Conservation (phyloP, 2,888 invertebrate species). For the Mesopsocus fuscifrons region DNA sequence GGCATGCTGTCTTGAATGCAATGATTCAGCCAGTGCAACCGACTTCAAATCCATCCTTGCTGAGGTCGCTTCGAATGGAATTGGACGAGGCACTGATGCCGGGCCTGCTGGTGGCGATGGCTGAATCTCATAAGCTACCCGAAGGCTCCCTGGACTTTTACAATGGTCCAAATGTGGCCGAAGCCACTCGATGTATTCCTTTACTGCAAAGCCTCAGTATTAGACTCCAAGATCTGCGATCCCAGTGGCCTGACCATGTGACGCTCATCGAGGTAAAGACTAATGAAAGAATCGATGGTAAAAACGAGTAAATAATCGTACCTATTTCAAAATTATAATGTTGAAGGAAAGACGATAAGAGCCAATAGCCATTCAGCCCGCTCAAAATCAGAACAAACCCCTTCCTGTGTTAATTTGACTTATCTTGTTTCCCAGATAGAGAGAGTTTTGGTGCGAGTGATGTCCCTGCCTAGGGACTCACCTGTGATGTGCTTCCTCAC, state of each 20-base stretch:
- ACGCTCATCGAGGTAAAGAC: slow-evolving; percentile 52
- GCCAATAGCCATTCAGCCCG: no score
- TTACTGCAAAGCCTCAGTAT: slow-evolving; percentile 43
- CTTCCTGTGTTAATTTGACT: no score
- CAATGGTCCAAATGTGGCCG: slow-evolving; percentile 58
- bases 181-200: slow-evolving; percentile 51
- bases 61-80: no score
- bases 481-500: slow-evolving; percentile 76
- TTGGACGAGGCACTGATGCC: neutral
- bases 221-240: slow-evolving; percentile 40
- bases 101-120: neutral
- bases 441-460: slow-evolving; percentile 41
- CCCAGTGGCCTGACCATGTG: slow-evolving; percentile 82
- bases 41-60: no score
- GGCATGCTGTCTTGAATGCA: no score
- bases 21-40: no score
- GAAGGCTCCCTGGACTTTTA: slow-evolving; percentile 51
- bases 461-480: slow-evolving; percentile 53
- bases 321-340: no score
- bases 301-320: no score
- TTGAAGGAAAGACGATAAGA: no score
- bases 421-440: slow-evolving; percentile 32
- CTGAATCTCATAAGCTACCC: neutral
- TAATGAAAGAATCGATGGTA: no score
- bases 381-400: no score